Conservation (phyloP, 2,888 invertebrate species). For the Chrysina gloriosa region DNA sequence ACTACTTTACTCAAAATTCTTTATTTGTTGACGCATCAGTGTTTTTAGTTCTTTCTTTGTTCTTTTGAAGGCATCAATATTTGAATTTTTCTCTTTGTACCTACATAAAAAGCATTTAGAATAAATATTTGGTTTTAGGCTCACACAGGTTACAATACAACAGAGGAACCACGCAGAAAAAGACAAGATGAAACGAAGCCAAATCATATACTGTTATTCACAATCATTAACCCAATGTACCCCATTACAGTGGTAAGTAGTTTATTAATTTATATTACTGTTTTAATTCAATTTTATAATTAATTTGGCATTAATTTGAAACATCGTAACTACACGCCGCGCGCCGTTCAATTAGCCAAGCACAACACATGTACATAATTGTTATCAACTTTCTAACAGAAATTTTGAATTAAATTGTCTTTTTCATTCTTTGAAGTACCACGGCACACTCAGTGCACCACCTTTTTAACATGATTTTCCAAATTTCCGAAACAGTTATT, state of each 20-base stretch:
- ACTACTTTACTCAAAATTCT: conserved; percentile 10
- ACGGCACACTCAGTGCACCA: no score
- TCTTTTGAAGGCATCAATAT: neutral
- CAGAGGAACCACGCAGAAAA: conserved; percentile 78
- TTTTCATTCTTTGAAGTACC: no score
- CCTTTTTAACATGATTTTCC: no score
- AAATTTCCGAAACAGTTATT: no score
- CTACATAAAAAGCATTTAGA: neutral
- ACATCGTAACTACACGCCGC: no score
- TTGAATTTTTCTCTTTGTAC: neutral
- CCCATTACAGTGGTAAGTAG: conserved; percentile 99
- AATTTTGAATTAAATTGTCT: no score
- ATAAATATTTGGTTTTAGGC: conserved; percentile 54
- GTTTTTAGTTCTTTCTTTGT: conserved; percentile 9
- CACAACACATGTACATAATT: no score
- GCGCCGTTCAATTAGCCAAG: no score
- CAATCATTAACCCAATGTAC: conserved; percentile 97
- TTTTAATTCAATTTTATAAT: no score
- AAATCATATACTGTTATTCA: conserved; percentile 97
- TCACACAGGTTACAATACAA: conserved; percentile 58
- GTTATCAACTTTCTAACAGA: no score
- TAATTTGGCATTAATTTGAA: no score
- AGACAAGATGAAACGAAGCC: conserved; percentile 87
- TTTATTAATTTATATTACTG: no score
- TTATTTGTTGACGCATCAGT: neutral